Base-by-base conservation (phyloP, 1,140 invertebrate genomes). In the Cataglyphis hispanica region DNA sequence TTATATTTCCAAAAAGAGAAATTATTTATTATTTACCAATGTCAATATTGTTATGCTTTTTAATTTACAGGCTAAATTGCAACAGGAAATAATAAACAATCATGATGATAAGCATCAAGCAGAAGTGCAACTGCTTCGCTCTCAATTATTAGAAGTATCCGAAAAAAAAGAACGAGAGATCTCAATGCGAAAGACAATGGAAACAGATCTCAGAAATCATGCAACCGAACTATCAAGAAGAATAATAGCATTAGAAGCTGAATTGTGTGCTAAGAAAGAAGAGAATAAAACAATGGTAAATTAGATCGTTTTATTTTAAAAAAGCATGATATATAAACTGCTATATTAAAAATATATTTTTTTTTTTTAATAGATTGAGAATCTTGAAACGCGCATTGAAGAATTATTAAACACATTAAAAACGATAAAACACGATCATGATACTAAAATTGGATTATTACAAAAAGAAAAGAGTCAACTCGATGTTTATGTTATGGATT, bases 11-110 rank as follows among this genome's bases (percentile, higher is more conserved):
- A 13, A 63, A 6, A 46, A 43, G 4, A 78, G 40, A 22, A 50
- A 31, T 61, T 69, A 22, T 8, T 58, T 61, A n/a, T 43, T 46
- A n/a, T 80, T 2, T 8, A 27, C 19, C 11, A 78, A 13, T 34
- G 6, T 37, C 25, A 40, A 31, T 87, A 84, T 22, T 2, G 0
- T n/a, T 46, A 5, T 46, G 25, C 60, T 66, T 85, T 91, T 69
- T 50, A 67, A 56, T 66, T 83, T 83, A 1, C 40, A 94, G 93
- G 90, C 92, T 19, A 90, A 87, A 63, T 58, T 93, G 10, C 93
- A 94, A 13, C 90, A 93, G 40, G 87, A 92, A 63, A 63, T 93
- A 40, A 80, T 93, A 25, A 86, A 91, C 0, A 84, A 50, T 67
- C 86, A 89, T 6, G 87, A 91, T 22, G 86, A 93, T 25, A 93